Base-by-base conservation (phyloP, 1,140 invertebrate species). In the Cotesia glomerata region DNA sequence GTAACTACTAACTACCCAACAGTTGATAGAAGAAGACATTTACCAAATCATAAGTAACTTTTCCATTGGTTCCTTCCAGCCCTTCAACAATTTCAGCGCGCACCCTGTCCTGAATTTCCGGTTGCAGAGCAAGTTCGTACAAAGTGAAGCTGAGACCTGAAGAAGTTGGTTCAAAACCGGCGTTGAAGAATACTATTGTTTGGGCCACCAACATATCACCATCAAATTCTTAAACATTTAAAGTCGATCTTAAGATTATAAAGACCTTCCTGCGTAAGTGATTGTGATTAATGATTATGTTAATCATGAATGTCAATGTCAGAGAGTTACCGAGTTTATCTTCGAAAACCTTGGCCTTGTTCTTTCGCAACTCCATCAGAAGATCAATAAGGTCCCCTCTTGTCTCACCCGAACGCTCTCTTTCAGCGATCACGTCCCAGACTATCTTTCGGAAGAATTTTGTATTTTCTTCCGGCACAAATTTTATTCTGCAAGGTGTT, bases 111-210 rank as follows among this genome's bases (percentile, higher is more conserved):
- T 91, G 92, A n/a, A 90, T 80, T 2, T 88, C 81, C 0, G 86
- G 89, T 74, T 92, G 80, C 14, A 84, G 78, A 11, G 91, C 90
- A 49, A 93, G 76, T 73, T 89, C 88, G 39, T 88, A 88, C 5
- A 89, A 75, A 2, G 88, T 81, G 75, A 90, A 90, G 7, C 87
- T 82, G 32, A 92, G 76, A 1, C 88, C 92, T 1, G 88, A 81
- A 72, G 93, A 92, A 75, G 94, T 93, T 0, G 90, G 92, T 78
- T 92, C 91, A 75, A 90, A 93, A 2, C 91, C 92, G 66, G 89
- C 93, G 2, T 88, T 82, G 74, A 93, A 92, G 75, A 94, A 94
- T 4, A 92, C 51, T 0, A 91, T 82, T 1, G 89, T 89, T 76
- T 93, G 91, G 0, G 90, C 89, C 1, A 91, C 84, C 5, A 95